Base-by-base conservation (phyloP, 2,888 invertebrate species). In the Philopedon plagiatum region DNA sequence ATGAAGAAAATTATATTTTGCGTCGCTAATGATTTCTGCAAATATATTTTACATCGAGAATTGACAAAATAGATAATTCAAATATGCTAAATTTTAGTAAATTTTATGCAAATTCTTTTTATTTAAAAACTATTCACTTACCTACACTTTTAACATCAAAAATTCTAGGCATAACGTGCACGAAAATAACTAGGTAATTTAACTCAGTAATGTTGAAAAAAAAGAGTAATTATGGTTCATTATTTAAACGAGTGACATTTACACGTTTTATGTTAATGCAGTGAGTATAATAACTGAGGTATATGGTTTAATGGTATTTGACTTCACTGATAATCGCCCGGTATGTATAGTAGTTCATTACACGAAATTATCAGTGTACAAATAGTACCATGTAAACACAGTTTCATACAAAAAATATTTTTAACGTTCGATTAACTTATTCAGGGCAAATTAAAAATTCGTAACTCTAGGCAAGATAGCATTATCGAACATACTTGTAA, bases 391-490 rank as follows among this genome's bases (percentile, higher is more conserved):
- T 9, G 34, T 34, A 34, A 34, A 29, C 29, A 34, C 9, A 3
- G 2, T 34, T 34, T 34, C 11, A 15, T 18, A 44, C 19, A 19
- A 19, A 9, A 44, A 18, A 1, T 44, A 18, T 15, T 18, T 19
- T 19, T 19, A 44, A 34, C n/a, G 1, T 1, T 34, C 11, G 34
- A n/a, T 34, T 4, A 34, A 9, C 8, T 9, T 44, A 9, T 18
- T 44, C 19, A 44, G 7, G n/a, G 39, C n/a, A 39, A 18, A 18
- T 18, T 19, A 19, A 15, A 44, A 44, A 44, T 19, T 44, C 19
- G 44, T 46, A 46, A 46, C 21, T 23, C 21, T 39, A 46, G 46
- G 46, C 46, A 46, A 46, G 46, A 46, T n/a, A 46, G 46, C 23
- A 46, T 46, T 21, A 21, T 21, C 23, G n/a, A 21, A 46, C 46